Percentiles rank a stretch among this genome's conserved stretches.
Evolutionary conservation across 2,888 invertebrate species (phyloP).

Genomic region (Amiota minor): DNA sequence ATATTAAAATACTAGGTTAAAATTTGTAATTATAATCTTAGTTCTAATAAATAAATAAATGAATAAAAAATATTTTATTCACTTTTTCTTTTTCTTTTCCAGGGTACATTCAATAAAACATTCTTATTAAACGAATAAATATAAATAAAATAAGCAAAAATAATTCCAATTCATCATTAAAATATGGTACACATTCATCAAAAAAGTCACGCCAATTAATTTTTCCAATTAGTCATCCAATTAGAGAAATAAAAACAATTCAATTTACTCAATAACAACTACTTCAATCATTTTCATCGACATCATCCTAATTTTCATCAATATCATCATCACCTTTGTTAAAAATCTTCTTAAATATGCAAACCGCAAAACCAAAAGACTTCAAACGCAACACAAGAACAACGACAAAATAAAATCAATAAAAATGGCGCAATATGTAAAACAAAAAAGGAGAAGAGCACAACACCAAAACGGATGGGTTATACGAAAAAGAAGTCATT

Average conservation of each 20-base stretch:
- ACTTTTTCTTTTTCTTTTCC: too few relatives aligned
- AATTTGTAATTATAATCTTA: too few relatives aligned
- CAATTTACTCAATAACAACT: neutral
- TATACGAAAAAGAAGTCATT: too few relatives aligned
- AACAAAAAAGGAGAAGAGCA: slow-evolving; percentile 40
- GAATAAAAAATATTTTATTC: too few relatives aligned
- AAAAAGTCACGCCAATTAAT: too few relatives aligned
- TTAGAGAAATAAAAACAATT: neutral
- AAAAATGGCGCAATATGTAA: slow-evolving; percentile 57
- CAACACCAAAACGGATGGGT: neutral
- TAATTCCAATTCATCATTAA: too few relatives aligned
- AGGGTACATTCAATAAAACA: too few relatives aligned
- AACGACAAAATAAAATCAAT: slow-evolving; percentile 52
- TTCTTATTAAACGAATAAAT: too few relatives aligned
- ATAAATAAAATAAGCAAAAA: too few relatives aligned
- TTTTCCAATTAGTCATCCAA: neutral
- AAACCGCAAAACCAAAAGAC: neutral
- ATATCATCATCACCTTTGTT: neutral
- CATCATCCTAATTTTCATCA: neutral
- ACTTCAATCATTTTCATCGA: neutral
- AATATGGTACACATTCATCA: too few relatives aligned
- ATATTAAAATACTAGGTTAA: too few relatives aligned
- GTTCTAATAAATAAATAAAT: too few relatives aligned
- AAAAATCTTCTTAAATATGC: neutral
- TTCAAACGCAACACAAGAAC: neutral